These are phyloP conservation scores for Asteroscopus sphinx DNA, from an alignment of 2,888 invertebrate species.

Conservation along the genomic window DNA sequence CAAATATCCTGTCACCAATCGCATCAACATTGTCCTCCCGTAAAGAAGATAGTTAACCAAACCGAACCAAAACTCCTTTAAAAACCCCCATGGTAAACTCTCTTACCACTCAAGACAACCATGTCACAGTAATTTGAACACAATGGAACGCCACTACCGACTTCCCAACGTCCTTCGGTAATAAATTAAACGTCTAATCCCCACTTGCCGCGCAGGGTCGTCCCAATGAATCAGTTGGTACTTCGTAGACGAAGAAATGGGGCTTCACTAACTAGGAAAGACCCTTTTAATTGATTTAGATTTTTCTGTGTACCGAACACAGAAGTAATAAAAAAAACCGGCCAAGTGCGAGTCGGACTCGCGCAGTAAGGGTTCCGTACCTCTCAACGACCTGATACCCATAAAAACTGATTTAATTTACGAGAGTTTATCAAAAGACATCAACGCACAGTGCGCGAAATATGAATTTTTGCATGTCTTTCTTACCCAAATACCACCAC, in stretches of 20 bases:
- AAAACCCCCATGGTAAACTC: not conserved
- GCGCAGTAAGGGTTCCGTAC: too few relatives aligned
- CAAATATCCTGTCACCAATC: too few relatives aligned
- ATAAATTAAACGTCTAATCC: slow-evolving; percentile 67
- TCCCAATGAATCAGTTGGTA: slow-evolving; percentile 61
- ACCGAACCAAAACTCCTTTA: not conserved
- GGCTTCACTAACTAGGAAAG: slow-evolving; percentile 16
- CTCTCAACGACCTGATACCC: too few relatives aligned
- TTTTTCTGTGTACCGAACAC: not conserved
- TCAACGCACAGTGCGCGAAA: too few relatives aligned
- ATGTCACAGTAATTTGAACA: slow-evolving; percentile 58
- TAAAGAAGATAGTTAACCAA: too few relatives aligned
- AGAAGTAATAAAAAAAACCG: too few relatives aligned
- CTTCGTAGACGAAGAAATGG: slow-evolving; percentile 48
- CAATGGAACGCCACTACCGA: slow-evolving; percentile 59
- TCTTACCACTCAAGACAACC: slow-evolving; percentile 43
- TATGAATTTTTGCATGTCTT: too few relatives aligned
- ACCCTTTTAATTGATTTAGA: slow-evolving; percentile 18
- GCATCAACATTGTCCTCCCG: too few relatives aligned
- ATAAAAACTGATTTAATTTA: too few relatives aligned
- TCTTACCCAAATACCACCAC: too few relatives aligned
- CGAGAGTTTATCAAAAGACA: too few relatives aligned
- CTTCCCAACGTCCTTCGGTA: slow-evolving; percentile 51
- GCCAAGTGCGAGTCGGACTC: too few relatives aligned
- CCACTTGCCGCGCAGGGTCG: slow-evolving; percentile 55